Evolutionary conservation across 2,113 vertebrate species (phyloP), one percentile per base, ranked within the genome.

Genomic region (Sander lucioperca): DNA sequence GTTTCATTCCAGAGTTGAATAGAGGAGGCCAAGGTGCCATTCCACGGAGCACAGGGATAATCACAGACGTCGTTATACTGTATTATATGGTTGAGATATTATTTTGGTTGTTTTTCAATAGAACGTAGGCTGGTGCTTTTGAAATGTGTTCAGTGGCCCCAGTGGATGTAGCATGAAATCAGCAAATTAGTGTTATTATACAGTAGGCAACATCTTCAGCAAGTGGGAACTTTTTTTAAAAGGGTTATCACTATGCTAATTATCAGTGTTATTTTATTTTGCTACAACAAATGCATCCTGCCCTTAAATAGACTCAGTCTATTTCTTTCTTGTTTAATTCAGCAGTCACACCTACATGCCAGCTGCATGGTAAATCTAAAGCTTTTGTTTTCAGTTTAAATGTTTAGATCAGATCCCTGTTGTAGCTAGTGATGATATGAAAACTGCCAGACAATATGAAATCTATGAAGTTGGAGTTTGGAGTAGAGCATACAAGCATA

Each of bases 11-110:
- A 3, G 48, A 33, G 68, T 16, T 58, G 43, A 51, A 50, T 3
- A 16, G 57, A 53, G 57, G 64, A 18, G 58, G n/a, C 11, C 43
- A 11, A 69, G 69, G 74, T 45, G 63, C 47, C 21, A 1, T 61
- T 85, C 62, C 21, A 33, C 62, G 54, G 33, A 62, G 27, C 43
- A 19, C 39, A 39, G 50, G 14, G 57, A 74, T 74, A 68, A 82
- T 86, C 67, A 74, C 62, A 81, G 56, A 59, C 3, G 5, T 68
- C 39, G 18, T 57, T 68, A 57, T 56, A 9, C 70, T 6, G 36
- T 9, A 25, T 75, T 51, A 79, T 43, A 21, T 23, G 70, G 30
- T 3, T 14, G 43, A 51, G 48, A 23, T 25, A 16, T 64, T 58
- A 58, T 64, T 70, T 47, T 48, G n/a, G 10, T 25, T 19, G 1